Conservation (phyloP, 2,113 vertebrate species). For the Corvus hawaiiensis region DNA sequence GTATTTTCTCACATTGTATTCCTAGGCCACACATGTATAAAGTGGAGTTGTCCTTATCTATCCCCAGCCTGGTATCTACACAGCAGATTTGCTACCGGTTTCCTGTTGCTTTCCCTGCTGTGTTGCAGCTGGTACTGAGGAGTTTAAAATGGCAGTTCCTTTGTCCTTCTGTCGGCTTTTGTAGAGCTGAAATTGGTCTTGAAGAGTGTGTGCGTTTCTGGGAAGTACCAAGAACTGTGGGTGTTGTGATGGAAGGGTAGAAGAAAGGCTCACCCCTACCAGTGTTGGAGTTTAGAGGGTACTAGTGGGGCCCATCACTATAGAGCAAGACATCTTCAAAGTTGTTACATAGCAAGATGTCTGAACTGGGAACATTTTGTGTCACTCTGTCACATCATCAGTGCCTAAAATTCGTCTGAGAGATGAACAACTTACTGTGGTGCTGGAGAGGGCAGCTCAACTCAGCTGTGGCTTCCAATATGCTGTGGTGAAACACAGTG, state of each 20-base stretch:
- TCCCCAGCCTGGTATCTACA: neutral
- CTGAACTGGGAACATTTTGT: neutral
- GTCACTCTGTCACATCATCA: neutral
- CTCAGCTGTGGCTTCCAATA: neutral
- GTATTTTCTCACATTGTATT: neutral
- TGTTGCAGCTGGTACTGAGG: conserved; percentile 35
- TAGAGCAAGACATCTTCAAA: rapidly evolving
- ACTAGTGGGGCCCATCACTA: neutral
- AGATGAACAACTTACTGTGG: neutral
- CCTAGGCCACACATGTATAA: neutral
- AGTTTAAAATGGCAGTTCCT: neutral
- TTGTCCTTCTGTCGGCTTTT: neutral
- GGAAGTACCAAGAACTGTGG: neutral
- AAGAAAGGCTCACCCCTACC: neutral
- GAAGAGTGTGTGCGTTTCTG: neutral
- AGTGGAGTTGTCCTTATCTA: conserved; percentile 25
- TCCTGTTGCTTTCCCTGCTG: conserved; percentile 31
- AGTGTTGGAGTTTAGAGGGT: neutral
- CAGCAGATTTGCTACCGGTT: conserved; percentile 28
- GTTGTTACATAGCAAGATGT: neutral
- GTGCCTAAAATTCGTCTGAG: neutral
- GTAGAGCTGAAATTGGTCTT: neutral
- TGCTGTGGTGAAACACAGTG: rapidly evolving
- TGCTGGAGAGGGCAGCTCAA: neutral
- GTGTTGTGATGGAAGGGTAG: neutral